Evolutionary conservation across 2,888 invertebrate species (phyloP).

Genomic region (Cacoxenus indagator): DNA sequence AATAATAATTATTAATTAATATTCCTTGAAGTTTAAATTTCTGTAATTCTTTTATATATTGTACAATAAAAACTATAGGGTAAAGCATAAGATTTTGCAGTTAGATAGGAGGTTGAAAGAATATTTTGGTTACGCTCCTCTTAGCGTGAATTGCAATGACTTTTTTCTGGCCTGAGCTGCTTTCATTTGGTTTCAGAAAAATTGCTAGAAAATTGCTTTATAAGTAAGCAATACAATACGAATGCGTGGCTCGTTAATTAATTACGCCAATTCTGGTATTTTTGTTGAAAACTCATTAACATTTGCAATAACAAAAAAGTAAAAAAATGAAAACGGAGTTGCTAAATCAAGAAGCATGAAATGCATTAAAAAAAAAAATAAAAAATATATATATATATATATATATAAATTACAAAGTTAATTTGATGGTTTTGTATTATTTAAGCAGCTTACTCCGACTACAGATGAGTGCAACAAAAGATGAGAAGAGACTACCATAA

Average conservation of each 20-base stretch:
- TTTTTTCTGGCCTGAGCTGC: background rate
- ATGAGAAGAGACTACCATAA: background rate
- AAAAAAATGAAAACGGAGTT: slow-evolving; percentile 10
- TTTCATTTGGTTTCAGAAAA: background rate
- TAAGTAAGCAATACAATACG: slow-evolving; percentile 14
- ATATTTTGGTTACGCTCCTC: slow-evolving; percentile 30
- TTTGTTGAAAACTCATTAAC: background rate
- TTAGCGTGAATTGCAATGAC: slow-evolving; percentile 14
- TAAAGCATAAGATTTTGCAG: background rate
- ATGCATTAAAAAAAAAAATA: slow-evolving; percentile 32
- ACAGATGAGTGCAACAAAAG: background rate
- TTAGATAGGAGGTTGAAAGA: slow-evolving; percentile 9
- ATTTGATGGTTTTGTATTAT: slow-evolving; percentile 30
- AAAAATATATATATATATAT: slow-evolving; percentile 7
- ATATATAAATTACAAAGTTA: too few relatives aligned
- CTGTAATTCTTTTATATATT: too few relatives aligned
- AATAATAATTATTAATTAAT: too few relatives aligned
- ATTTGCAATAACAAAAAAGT: too few relatives aligned
- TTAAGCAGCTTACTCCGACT: slow-evolving; percentile 7
- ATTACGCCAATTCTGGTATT: background rate
- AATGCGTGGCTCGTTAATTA: slow-evolving; percentile 2
- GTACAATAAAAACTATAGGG: too few relatives aligned
- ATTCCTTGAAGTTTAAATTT: too few relatives aligned
- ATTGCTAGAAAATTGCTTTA: background rate
- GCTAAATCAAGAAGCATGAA: slow-evolving; percentile 50